Conservation (phyloP, 2,888 invertebrate genomes). For the Archaeoteleia sp. region DNA sequence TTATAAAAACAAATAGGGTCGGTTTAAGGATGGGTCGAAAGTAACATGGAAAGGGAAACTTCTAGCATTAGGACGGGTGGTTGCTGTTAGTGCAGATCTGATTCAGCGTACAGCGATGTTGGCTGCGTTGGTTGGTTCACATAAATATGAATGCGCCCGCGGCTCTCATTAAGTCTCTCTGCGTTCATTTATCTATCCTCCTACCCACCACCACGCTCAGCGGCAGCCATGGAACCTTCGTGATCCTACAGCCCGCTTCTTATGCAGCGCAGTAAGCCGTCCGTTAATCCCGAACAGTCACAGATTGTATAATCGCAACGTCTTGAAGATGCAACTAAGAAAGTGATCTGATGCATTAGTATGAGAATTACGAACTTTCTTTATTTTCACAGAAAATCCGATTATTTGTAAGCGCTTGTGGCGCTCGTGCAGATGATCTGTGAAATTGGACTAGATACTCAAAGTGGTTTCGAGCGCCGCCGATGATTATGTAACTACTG, state of each 20-base stretch:
- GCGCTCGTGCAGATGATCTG: too few species aligned
- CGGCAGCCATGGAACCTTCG: slow-evolving; percentile 46
- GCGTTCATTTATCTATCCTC: slow-evolving; percentile 67
- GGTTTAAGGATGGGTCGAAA: slow-evolving; percentile 51
- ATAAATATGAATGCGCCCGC: slow-evolving; percentile 69
- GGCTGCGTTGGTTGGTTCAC: slow-evolving; percentile 58
- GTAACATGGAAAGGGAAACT: slow-evolving; percentile 31
- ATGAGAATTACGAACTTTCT: not conserved
- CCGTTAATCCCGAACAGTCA: slow-evolving; percentile 5
- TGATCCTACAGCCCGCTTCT: slow-evolving; percentile 48
- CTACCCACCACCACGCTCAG: slow-evolving; percentile 17
- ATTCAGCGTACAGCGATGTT: slow-evolving; percentile 49
- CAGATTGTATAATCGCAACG: slow-evolving; percentile 9
- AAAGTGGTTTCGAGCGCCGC: too few species aligned
- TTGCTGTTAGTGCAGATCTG: slow-evolving; percentile 37
- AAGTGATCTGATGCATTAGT: not conserved
- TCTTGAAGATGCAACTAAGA: slow-evolving; percentile 2
- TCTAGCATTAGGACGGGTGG: slow-evolving; percentile 40
- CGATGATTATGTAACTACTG: too few species aligned
- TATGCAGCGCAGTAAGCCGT: slow-evolving; percentile 25
- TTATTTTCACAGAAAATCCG: not conserved
- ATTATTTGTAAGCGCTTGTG: not conserved
- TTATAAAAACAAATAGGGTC: slow-evolving; percentile 69
- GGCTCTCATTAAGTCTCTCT: slow-evolving; percentile 70
- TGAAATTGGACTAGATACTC: too few species aligned